These are phyloP conservation scores for Lutra lutra DNA, from an alignment of 2,797 vertebrate genomes.

Conservation along the genomic window DNA sequence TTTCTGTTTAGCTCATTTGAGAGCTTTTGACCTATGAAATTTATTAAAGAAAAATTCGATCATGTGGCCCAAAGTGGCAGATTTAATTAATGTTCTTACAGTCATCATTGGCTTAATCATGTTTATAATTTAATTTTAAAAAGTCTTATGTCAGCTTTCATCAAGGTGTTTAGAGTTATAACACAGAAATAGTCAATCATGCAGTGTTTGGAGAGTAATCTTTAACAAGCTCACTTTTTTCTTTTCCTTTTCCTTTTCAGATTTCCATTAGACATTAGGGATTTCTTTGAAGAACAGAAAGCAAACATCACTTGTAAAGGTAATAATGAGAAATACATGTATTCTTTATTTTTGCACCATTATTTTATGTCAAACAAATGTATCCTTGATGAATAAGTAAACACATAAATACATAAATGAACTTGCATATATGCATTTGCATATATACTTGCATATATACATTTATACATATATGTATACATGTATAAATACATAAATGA, in stretches of 20 bases:
- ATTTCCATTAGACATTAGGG: background rate
- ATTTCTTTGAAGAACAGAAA: background rate
- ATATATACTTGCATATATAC: no score
- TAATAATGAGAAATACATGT: background rate
- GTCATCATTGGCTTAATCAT: constrained; percentile 62
- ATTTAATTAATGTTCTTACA: constrained; percentile 73
- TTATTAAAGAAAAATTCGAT: constrained; percentile 69
- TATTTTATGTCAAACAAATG: background rate
- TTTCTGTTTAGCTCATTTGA: constrained; percentile 71
- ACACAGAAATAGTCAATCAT: background rate
- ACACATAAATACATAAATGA: background rate
- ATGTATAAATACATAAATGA: background rate
- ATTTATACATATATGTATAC: no score
- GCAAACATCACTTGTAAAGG: background rate
- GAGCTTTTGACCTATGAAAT: constrained; percentile 60
- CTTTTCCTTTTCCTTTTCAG: background rate
- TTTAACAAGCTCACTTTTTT: background rate
- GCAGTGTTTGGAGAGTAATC: constrained; percentile 33
- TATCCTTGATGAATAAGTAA: background rate
- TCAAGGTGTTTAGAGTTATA: background rate
- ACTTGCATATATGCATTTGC: background rate
- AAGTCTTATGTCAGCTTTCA: constrained; percentile 35
- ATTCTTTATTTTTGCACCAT: background rate
- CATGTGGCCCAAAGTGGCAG: constrained; percentile 46
- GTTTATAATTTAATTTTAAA: constrained; percentile 57